These are phyloP conservation scores for Corynorhinus townsendii DNA, from an alignment of 2,113 vertebrate genomes.

Conservation along the genomic window DNA sequence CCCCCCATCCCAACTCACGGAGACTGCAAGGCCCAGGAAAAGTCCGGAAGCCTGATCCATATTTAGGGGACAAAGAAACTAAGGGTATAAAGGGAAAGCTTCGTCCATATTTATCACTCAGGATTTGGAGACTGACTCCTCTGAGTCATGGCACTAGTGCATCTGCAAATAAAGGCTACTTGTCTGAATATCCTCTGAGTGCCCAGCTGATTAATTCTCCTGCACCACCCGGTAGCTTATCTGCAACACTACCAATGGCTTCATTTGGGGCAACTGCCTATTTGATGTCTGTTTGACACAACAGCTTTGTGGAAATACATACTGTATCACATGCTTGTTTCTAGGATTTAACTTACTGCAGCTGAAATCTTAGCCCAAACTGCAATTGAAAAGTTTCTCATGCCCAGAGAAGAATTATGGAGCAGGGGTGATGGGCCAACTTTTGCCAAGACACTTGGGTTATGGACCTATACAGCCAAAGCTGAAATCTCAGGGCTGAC, in stretches of 20 bases:
- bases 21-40: too few relatives aligned
- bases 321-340: conserved; percentile 29
- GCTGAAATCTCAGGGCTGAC: background rate
- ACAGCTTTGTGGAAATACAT: conserved; percentile 25
- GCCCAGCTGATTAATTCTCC: too few relatives aligned
- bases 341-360: conserved; percentile 49
- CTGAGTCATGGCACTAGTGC: too few relatives aligned
- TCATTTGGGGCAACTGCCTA: background rate
- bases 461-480: background rate
- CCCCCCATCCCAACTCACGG: too few relatives aligned
- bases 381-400: conserved; percentile 35
- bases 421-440: background rate
- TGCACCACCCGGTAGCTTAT: too few relatives aligned
- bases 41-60: too few relatives aligned
- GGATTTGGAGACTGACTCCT: too few relatives aligned
- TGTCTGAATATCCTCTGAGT: too few relatives aligned
- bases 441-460: background rate
- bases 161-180: too few relatives aligned
- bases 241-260: background rate
- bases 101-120: too few relatives aligned
- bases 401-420: conserved; percentile 42
- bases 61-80: too few relatives aligned
- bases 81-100: too few relatives aligned
- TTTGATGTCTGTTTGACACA: conserved; percentile 1
- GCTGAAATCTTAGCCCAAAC: background rate